These are phyloP conservation scores for Malurus cyaneus DNA, from an alignment of 2,113 vertebrate genomes.

Conservation along the genomic window DNA sequence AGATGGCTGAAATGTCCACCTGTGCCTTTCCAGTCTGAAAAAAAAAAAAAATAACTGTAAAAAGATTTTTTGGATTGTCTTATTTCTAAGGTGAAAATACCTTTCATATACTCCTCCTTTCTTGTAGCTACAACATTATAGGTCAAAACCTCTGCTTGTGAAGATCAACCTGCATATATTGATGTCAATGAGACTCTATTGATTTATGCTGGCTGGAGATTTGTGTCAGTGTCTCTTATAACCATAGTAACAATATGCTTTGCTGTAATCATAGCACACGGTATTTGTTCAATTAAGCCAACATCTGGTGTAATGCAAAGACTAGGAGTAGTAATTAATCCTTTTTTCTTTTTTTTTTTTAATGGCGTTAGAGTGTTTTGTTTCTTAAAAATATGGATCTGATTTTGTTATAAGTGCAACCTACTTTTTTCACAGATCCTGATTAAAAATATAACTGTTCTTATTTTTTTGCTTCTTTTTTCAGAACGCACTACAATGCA, in stretches of 20 bases:
- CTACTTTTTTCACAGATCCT: not conserved
- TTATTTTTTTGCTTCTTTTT: not conserved
- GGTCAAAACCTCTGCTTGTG: not conserved
- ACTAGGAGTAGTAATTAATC: not conserved
- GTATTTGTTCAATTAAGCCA: slow-evolving; percentile 24
- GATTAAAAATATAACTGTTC: not conserved
- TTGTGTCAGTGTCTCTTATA: not conserved
- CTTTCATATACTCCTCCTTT: not conserved
- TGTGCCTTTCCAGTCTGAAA: not conserved
- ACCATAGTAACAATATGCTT: not conserved
- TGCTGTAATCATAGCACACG: not conserved
- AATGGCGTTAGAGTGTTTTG: not conserved
- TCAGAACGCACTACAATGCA: not conserved
- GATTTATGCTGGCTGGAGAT: not conserved
- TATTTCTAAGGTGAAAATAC: not conserved
- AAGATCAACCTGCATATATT: not conserved
- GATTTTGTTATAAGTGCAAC: not conserved
- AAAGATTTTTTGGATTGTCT: not conserved
- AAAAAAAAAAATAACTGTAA: no score
- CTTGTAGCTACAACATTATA: not conserved
- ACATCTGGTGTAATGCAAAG: slow-evolving; percentile 4
- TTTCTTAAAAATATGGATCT: not conserved
- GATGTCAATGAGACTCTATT: not conserved
- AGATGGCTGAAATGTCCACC: not conserved
- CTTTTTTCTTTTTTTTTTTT: not conserved